Conservation (phyloP, 92 coral and sea anemone species). For the Micromussa lordhowensis region DNA sequence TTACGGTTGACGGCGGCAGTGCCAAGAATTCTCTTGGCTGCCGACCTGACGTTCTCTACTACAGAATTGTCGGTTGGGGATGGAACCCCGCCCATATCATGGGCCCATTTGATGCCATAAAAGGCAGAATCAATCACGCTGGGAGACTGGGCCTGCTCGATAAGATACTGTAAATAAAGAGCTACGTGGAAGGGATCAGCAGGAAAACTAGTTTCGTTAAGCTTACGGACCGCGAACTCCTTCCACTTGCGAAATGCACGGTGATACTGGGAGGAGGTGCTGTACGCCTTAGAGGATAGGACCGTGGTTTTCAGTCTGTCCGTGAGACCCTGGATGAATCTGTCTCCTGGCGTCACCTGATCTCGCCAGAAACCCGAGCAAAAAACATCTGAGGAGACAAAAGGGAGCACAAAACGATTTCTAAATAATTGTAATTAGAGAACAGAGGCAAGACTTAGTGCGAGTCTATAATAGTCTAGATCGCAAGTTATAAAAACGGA, state of each 20-base stretch:
- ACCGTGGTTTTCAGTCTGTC: slow-evolving; percentile 34
- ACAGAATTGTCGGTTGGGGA: slow-evolving; percentile 38
- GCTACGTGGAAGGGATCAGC: slow-evolving; percentile 2
- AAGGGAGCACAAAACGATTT: too few relatives aligned
- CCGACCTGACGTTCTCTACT: slow-evolving; percentile 28
- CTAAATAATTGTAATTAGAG: too few relatives aligned
- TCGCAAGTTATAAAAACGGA: slow-evolving; percentile 1
- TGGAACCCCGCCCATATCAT: slow-evolving; percentile 55
- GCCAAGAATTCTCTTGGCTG: slow-evolving; percentile 42
- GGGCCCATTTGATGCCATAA: slow-evolving; percentile 39
- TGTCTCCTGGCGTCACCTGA: slow-evolving; percentile 4
- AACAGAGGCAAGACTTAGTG: too few relatives aligned
- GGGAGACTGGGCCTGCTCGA: slow-evolving; percentile 2
- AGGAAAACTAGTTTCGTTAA: neutral
- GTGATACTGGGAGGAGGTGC: slow-evolving; percentile 12
- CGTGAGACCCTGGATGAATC: slow-evolving; percentile 39
- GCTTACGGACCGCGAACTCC: too few relatives aligned
- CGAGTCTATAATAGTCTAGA: neutral
- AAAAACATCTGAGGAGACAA: slow-evolving; percentile 17
- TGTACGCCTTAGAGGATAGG: too few relatives aligned
- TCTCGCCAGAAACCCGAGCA: slow-evolving; percentile 37
- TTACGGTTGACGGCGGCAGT: slow-evolving; percentile 42
- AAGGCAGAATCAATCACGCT: slow-evolving; percentile 27
- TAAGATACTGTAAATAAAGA: neutral
- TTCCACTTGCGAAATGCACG: slow-evolving; percentile 46